Percentiles rank a stretch among this genome's conserved stretches.
Conservation (phyloP, 2,797 vertebrate genomes). For the Takifugu rubripes region DNA sequence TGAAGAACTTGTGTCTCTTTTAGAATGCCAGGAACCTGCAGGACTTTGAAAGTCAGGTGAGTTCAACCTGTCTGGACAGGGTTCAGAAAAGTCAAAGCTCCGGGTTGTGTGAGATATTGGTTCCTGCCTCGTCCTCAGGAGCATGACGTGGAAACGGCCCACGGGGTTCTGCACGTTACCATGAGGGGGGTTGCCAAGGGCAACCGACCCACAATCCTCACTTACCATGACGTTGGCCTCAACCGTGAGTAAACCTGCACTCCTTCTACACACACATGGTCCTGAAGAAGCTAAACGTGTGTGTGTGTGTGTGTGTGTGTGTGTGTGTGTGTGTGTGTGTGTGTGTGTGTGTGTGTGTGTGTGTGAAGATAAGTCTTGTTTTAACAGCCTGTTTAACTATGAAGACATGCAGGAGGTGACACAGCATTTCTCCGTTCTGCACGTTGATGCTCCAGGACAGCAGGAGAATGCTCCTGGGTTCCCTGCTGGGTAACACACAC, state of each 20-base stretch:
- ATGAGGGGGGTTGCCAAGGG: conserved; percentile 87
- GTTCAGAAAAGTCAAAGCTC: too few relatives aligned
- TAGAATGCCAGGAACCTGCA: conserved; percentile 90
- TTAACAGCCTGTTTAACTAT: conserved; percentile 94
- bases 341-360: conserved; percentile 17
- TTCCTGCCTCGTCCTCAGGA: conserved; percentile 74
- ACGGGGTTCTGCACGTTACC: conserved; percentile 89
- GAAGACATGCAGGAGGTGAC: conserved; percentile 97
- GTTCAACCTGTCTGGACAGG: conserved; percentile 21
- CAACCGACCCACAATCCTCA: conserved; percentile 92
- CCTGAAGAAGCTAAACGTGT: background rate
- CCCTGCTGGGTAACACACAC: conserved; percentile 55
- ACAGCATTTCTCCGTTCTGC: conserved; percentile 91
- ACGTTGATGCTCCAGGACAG: conserved; percentile 92
- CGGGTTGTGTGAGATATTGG: too few relatives aligned
- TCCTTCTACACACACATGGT: background rate
- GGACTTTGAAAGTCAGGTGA: conserved; percentile 94
- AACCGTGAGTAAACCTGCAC: conserved; percentile 83
- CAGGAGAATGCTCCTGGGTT: conserved; percentile 89
- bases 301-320: conserved; percentile 6
- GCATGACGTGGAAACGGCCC: conserved; percentile 90
- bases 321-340: conserved; percentile 4
- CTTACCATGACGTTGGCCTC: conserved; percentile 94
- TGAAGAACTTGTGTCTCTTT: conserved; percentile 12
- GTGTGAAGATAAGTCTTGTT: conserved; percentile 91